These are phyloP conservation scores for Tetraodon nigroviridis DNA, from an alignment of 2,113 vertebrate species.

Conservation along the genomic window DNA sequence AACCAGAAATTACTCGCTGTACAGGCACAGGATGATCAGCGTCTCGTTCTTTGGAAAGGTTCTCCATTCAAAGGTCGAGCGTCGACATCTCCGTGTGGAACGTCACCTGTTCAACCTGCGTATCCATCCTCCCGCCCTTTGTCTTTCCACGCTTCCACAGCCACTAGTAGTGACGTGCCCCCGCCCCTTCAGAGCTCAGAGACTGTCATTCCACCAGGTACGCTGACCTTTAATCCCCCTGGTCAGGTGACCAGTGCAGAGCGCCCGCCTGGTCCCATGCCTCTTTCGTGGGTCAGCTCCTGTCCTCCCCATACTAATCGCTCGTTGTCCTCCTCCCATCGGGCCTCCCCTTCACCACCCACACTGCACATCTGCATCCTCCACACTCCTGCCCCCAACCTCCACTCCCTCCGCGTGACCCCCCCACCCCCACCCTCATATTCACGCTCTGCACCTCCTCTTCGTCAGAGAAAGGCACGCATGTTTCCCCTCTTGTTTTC, in stretches of 20 bases:
- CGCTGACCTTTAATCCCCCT: slow-evolving; percentile 10
- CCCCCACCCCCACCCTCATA: slow-evolving; percentile 36
- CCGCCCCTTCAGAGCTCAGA: slow-evolving; percentile 1
- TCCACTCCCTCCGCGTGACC: slow-evolving; percentile 46
- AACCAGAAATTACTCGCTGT: not conserved
- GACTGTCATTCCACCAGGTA: slow-evolving; percentile 10
- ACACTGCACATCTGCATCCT: slow-evolving; percentile 72
- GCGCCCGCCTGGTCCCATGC: slow-evolving; percentile 48
- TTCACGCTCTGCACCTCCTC: slow-evolving; percentile 28
- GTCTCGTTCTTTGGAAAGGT: not conserved
- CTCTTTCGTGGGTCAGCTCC: slow-evolving; percentile 52
- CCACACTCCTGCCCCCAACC: slow-evolving; percentile 34
- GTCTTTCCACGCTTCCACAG: not conserved
- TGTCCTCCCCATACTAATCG: slow-evolving; percentile 69
- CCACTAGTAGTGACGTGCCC: slow-evolving; percentile 14
- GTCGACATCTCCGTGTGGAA: not conserved
- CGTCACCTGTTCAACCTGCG: not conserved
- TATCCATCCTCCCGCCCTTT: not conserved
- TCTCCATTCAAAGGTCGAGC: not conserved
- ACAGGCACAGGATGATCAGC: not conserved
- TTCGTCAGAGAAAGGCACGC: slow-evolving; percentile 30
- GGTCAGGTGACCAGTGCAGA: slow-evolving; percentile 24
- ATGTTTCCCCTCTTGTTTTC: slow-evolving; percentile 46
- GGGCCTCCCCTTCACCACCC: slow-evolving; percentile 51
- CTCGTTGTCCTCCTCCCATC: slow-evolving; percentile 69